These are phyloP conservation scores for Cantharis lateralis DNA, from an alignment of 2,888 invertebrate species.

Conservation along the genomic window DNA sequence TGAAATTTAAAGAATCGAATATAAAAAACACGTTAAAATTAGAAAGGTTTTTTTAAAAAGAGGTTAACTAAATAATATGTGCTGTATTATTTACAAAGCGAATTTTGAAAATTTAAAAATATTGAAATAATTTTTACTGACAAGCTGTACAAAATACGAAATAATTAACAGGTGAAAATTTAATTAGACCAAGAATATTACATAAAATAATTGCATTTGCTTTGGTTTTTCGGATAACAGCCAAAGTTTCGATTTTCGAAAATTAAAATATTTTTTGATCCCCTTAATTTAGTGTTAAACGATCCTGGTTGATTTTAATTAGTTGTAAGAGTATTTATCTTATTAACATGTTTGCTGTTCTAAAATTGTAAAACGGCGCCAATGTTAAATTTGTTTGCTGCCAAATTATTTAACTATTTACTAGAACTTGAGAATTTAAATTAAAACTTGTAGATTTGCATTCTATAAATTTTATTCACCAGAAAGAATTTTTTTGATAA, in stretches of 20 bases:
- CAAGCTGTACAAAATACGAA: neutral
- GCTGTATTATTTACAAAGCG: no score
- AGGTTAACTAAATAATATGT: neutral
- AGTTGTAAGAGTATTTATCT: constrained; percentile 7
- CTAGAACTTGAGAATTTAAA: neutral
- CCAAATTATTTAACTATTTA: constrained; percentile 10
- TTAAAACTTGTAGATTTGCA: neutral
- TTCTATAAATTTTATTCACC: neutral
- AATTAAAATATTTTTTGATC: neutral
- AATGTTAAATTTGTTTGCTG: constrained; percentile 7
- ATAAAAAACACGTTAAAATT: neutral
- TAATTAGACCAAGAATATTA: neutral
- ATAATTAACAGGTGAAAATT: neutral
- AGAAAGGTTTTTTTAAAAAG: neutral
- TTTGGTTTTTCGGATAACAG: neutral
- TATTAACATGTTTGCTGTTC: constrained; percentile 10
- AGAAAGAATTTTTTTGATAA: neutral
- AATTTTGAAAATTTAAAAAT: neutral
- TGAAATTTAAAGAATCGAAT: neutral
- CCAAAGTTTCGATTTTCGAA: neutral
- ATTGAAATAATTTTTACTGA: neutral
- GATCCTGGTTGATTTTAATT: neutral
- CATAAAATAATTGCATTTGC: neutral
- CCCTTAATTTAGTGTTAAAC: neutral
- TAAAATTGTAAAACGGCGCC: constrained; percentile 13